Conservation (phyloP, 2,113 vertebrate genomes). For the Emberiza fucata region DNA sequence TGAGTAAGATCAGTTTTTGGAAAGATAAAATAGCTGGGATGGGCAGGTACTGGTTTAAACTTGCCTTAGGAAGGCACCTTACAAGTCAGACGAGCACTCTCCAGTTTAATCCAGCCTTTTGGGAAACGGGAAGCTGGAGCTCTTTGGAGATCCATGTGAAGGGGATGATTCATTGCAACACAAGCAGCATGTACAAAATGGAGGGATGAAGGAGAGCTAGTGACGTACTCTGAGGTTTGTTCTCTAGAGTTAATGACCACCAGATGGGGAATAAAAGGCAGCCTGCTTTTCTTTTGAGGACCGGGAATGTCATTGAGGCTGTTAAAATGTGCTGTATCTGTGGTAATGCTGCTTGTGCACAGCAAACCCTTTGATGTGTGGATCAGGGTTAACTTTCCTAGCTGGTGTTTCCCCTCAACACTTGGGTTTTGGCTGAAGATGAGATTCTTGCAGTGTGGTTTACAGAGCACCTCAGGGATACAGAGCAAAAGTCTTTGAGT, state of each 20-base stretch:
- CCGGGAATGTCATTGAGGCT: neutral
- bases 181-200: conserved; percentile 24
- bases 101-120: conserved; percentile 11
- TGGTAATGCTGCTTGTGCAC: neutral
- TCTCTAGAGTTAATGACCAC: conserved; percentile 38
- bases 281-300: conserved; percentile 31
- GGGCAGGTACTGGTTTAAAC: conserved; percentile 58
- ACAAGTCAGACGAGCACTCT: conserved; percentile 53
- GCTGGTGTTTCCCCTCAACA: fast-evolving
- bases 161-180: conserved; percentile 28
- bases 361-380: neutral
- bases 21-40: conserved; percentile 50
- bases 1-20: conserved; percentile 47
- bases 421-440: neutral
- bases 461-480: neutral
- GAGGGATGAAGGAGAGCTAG: conserved; percentile 27
- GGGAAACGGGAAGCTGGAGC: conserved; percentile 26
- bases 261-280: conserved; percentile 56
- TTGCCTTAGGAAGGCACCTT: conserved; percentile 47
- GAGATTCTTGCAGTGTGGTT: neutral
- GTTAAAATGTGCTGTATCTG: neutral
- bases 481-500: neutral
- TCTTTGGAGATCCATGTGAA: conserved; percentile 1
- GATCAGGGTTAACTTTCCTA: neutral
- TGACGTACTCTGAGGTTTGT: conserved; percentile 47